Percentiles rank a stretch among this genome's conserved stretches.
Evolutionary conservation across 2,113 vertebrate species (phyloP).

Genomic region (Melanerpes aurifrons): DNA sequence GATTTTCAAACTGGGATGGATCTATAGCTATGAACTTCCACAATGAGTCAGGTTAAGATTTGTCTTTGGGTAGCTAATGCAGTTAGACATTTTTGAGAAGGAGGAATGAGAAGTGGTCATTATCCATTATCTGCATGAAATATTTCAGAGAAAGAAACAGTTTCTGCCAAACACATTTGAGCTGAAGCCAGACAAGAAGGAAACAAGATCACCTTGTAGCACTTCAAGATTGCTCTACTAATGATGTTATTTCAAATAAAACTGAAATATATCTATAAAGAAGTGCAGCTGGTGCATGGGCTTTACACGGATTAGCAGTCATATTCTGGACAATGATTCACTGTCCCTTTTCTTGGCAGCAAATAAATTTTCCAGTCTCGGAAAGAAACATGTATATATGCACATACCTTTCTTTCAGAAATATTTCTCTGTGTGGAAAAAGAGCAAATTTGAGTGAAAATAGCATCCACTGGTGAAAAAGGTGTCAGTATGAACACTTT

Average conservation of each 20-base stretch:
- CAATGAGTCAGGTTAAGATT: constrained; percentile 68
- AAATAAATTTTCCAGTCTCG: constrained; percentile 61
- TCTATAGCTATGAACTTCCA: constrained; percentile 59
- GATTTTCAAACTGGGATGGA: constrained; percentile 53
- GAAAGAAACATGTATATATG: background rate
- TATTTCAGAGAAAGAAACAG: constrained; percentile 75
- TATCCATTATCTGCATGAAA: constrained; percentile 81
- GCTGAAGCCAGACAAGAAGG: constrained; percentile 72
- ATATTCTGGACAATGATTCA: constrained; percentile 66
- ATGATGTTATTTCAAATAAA: constrained; percentile 68
- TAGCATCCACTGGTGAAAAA: constrained; percentile 17
- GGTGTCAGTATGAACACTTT: background rate
- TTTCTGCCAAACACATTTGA: constrained; percentile 75
- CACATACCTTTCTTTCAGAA: background rate
- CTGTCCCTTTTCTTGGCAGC: constrained; percentile 64
- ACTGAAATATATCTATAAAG: constrained; percentile 58
- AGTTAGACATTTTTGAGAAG: constrained; percentile 77
- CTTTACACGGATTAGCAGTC: constrained; percentile 54
- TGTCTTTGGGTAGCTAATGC: constrained; percentile 74
- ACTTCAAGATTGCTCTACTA: constrained; percentile 39
- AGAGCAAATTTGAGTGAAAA: constrained; percentile 29
- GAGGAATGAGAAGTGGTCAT: constrained; percentile 79
- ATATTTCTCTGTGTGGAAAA: constrained; percentile 49
- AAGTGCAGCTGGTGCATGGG: constrained; percentile 57
- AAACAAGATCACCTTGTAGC: constrained; percentile 74